Percentiles rank a stretch among this genome's conserved stretches.
These are phyloP conservation scores for Schlechtendalia chinensis DNA, from an alignment of 1,140 invertebrate species.

Conservation along the genomic window DNA sequence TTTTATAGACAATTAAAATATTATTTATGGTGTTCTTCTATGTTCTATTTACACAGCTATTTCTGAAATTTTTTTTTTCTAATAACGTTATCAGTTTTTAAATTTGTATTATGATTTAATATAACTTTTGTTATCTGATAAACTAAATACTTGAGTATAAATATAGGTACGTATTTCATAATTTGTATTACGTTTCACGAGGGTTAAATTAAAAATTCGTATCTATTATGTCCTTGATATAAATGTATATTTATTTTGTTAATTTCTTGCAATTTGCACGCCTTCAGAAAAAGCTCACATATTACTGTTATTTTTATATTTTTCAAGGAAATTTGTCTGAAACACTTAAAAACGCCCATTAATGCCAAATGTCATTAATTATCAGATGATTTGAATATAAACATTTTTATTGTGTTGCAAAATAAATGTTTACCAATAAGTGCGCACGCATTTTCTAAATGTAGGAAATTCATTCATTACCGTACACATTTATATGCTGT, in stretches of 20 bases:
- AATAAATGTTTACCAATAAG: background rate
- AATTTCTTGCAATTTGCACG: background rate
- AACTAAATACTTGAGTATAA: too few relatives aligned
- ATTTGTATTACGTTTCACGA: background rate
- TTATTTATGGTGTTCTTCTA: too few relatives aligned
- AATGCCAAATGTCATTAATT: constrained; percentile 14
- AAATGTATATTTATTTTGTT: background rate
- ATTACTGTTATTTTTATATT: constrained; percentile 30
- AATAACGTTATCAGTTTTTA: too few relatives aligned
- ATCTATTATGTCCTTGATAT: background rate
- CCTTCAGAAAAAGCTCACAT: constrained; percentile 4
- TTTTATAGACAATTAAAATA: too few relatives aligned
- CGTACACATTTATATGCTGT: background rate
- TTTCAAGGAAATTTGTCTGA: background rate
- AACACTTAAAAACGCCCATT: background rate
- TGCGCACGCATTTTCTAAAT: background rate
- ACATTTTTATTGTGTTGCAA: too few relatives aligned
- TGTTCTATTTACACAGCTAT: too few relatives aligned
- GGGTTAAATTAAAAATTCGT: background rate
- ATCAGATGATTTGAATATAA: background rate
- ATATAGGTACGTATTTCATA: background rate
- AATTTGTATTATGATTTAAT: too few relatives aligned
- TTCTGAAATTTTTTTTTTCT: too few relatives aligned
- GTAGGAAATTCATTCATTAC: background rate
- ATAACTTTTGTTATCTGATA: too few relatives aligned